Evolutionary conservation across 2,797 vertebrate genomes (phyloP), one percentile per base, ranked within the genome.

Genomic region (Pipistrellus nathusii): DNA sequence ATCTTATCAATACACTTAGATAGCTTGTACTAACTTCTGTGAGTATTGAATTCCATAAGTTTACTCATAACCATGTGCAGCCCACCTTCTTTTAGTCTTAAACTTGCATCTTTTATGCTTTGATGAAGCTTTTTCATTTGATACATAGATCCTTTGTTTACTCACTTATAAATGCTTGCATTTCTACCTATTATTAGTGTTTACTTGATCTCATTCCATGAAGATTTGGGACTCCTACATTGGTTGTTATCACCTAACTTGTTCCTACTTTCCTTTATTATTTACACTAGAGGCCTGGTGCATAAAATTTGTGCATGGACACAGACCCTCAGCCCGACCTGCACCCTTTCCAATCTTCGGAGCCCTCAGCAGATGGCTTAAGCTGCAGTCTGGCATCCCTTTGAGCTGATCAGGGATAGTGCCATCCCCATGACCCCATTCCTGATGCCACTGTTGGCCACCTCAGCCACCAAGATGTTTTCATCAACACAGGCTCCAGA

Each of bases 61-160:
- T 77, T 35, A 3, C 17, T 57, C 35, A 46, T 1, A 6, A 1
- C 2, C 20, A 3, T 1, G 18, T 0, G 57, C 48, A 3, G 0
- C 14, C 15, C 10, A 13, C 55, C 7, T 44, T 25, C 17, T 35
- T 17, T 35, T 20, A 8, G 9, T 44, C 20, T 51, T 71, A 18
- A 84, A 23, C 21, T 13, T 21, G 4, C 12, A 6, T 35, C 44
- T 59, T 38, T 17, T 1, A 0, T n/a, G 25, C 17, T 71, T 32
- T 68, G 73, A 20, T 1, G 27, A 75, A 85, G 25, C 3, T n/a
- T 55, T 81, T 76, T 51, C 23, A 30, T 78, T 32, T 87, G 76
- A 8, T 27, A 15, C 32, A 35, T 86, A 46, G 38, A 88, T 4
- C 8, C 51, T 69, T 55, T 44, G 32, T 12, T 62, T 57, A n/a